These are phyloP conservation scores for Acanthiza pusilla DNA, from an alignment of 2,797 vertebrate genomes.

Conservation along the genomic window DNA sequence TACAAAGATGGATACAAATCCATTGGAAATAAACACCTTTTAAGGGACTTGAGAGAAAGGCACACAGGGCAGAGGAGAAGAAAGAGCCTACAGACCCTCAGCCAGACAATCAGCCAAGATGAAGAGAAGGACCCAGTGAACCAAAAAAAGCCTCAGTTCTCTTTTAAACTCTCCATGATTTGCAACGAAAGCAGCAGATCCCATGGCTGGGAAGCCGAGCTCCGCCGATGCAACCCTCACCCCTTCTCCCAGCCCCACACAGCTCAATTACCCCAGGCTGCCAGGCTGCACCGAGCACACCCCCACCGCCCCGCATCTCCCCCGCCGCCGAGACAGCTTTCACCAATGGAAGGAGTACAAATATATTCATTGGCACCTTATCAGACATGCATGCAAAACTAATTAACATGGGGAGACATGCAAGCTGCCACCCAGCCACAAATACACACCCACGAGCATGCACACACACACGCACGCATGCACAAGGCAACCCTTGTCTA, in stretches of 20 bases:
- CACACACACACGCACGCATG: slow-evolving; percentile 72
- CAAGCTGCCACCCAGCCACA: slow-evolving; percentile 78
- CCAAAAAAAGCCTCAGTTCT: slow-evolving; percentile 45
- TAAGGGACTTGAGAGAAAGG: slow-evolving; percentile 23
- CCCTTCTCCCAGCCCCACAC: slow-evolving; percentile 35
- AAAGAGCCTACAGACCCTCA: slow-evolving; percentile 29
- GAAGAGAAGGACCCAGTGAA: slow-evolving; percentile 48
- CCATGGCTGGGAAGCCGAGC: neutral
- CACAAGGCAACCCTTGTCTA: slow-evolving; percentile 86
- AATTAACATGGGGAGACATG: slow-evolving; percentile 91
- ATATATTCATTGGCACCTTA: slow-evolving; percentile 80
- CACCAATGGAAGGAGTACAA: slow-evolving; percentile 71
- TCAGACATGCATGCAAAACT: slow-evolving; percentile 94
- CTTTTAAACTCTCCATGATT: slow-evolving; percentile 30
- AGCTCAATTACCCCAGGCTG: slow-evolving; percentile 63
- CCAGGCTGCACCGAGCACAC: slow-evolving; percentile 47
- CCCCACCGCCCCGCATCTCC: slow-evolving; percentile 16
- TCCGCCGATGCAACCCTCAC: neutral
- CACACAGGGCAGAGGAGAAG: slow-evolving; percentile 21
- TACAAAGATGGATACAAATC: slow-evolving; percentile 29
- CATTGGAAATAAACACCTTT: slow-evolving; percentile 57
- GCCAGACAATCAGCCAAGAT: slow-evolving; percentile 45
- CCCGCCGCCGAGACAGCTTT: slow-evolving; percentile 64
- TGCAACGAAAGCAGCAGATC: slow-evolving; percentile 27
- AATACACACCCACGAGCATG: slow-evolving; percentile 69